Base-by-base conservation (phyloP, 2,888 invertebrate species). In the Cosmopolites sordidus region DNA sequence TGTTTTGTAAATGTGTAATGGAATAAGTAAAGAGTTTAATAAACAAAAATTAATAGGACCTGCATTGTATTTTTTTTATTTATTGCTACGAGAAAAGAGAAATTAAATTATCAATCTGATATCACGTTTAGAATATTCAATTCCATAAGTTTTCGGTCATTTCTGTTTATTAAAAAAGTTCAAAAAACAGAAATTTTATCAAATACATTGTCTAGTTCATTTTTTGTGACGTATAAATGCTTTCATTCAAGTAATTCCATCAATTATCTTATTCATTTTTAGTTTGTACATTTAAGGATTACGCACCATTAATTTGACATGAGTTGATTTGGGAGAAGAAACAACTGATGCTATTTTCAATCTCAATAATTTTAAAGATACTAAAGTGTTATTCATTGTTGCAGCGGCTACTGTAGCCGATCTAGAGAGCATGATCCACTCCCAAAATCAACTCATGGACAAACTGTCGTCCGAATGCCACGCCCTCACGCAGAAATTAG, bases 381-480 rank as follows among this genome's bases (percentile, higher is more conserved):
- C 17, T 40, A 45, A 50, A 44, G 33, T 41, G 29, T 37, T 44
- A 40, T 49, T 54, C 30, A 30, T 58, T 73, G 69, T 82, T 84
- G 78, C 86, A 90, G 90, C 85, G 82, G 86, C 87, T 79, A 90
- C 89, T 74, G 89, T 91, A 78, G 84, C 85, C 79, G 89, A 88
- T 79, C 84, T 92, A 79, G 91, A 91, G 82, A 83, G 85, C 76
- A 86, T 89, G 86, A 84, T 92, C 79, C 86, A 86, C 78, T 88
- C 86, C 78, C 91, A 92, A 84, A 89, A 88, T 83, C 86, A 86
- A 83, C 87, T 90, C 84, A 88, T 91, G 86, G 89, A 89, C 81
- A 90, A 87, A 84, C 84, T 92, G 78, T 89, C 89, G 73, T 82
- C 81, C 73, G 90, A 92, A 81, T 91, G 91, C 82, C 90, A 88